phyloP scores from a whole-genome alignment of 1,140 invertebrate genomes.

The Cataglyphis hispanica region DNA sequence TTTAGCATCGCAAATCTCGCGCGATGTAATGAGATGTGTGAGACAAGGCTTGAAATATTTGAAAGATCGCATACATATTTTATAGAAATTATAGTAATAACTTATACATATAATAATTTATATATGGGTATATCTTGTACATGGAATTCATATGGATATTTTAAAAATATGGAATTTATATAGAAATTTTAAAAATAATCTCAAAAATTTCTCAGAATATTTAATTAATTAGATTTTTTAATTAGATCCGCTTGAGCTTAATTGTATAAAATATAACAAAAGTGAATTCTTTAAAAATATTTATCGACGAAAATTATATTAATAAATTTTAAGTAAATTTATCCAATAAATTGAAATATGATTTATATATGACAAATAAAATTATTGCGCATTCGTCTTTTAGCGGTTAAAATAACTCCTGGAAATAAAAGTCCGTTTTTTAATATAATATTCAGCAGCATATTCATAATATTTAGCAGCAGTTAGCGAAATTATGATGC shows the following conservation, averaged over 20 bases:
- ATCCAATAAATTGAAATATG: no score
- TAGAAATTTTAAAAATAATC: not conserved
- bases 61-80: not conserved
- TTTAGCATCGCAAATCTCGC: not conserved
- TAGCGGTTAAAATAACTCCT: not conserved
- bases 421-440: not conserved
- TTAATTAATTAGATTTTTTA: no score
- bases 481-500: not conserved
- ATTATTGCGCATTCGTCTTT: not conserved
- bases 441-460: constrained; percentile 7
- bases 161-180: not conserved
- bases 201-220: not conserved
- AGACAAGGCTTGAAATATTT: not conserved
- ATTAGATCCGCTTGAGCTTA: not conserved
- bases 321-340: no score
- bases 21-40: not conserved
- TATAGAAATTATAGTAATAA: not conserved
- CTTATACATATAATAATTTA: not conserved
- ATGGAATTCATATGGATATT: no score
- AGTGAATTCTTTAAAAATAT: not conserved
- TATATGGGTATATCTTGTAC: not conserved
- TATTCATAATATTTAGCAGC: no score
- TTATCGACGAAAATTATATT: not conserved
- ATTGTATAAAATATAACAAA: no score
- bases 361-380: not conserved